Conservation (phyloP, 2,888 invertebrate species). For the Liposcelis brunnea region DNA sequence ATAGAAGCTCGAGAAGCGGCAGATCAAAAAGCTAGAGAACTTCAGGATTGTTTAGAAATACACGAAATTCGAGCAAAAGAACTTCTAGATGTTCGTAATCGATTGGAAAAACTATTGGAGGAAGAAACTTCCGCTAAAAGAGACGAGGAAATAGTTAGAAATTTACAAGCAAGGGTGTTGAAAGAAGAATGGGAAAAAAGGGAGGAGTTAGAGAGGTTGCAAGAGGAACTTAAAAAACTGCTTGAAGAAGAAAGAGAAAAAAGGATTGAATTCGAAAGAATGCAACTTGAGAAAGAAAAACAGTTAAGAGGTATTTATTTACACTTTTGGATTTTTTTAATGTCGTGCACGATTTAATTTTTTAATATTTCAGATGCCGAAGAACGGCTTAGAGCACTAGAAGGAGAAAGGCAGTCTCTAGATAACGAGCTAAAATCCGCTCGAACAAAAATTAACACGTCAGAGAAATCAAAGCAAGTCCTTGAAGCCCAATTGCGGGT, state of each 20-base stretch:
- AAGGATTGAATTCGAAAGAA: conserved; percentile 51
- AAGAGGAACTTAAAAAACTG: conserved; percentile 54
- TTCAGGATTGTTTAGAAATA: conserved; percentile 48
- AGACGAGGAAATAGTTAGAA: conserved; percentile 58
- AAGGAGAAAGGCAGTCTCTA: conserved; percentile 47
- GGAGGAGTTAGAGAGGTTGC: conserved; percentile 62
- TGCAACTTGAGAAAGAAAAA: conserved; percentile 51
- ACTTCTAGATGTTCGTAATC: conserved; percentile 46
- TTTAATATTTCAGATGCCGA: conserved; percentile 41
- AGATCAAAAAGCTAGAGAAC: conserved; percentile 39
- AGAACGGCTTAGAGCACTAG: conserved; percentile 46
- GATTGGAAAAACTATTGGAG: conserved; percentile 17
- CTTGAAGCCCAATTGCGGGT: conserved; percentile 37
- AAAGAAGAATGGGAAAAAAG: conserved; percentile 72
- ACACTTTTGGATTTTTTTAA: conserved; percentile 8
- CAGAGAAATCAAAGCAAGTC: conserved; percentile 43
- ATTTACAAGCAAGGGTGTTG: conserved; percentile 36
- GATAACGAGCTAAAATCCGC: conserved; percentile 53
- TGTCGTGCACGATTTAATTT: neutral
- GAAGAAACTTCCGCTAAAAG: conserved; percentile 67
- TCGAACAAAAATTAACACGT: conserved; percentile 45
- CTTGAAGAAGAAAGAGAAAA: conserved; percentile 58
- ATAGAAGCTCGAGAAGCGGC: conserved; percentile 30
- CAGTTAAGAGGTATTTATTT: conserved; percentile 53
- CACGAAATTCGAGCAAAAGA: conserved; percentile 57